Conservation (phyloP, 2,797 vertebrate genomes). For the Ctenopoma kingsleyae region DNA sequence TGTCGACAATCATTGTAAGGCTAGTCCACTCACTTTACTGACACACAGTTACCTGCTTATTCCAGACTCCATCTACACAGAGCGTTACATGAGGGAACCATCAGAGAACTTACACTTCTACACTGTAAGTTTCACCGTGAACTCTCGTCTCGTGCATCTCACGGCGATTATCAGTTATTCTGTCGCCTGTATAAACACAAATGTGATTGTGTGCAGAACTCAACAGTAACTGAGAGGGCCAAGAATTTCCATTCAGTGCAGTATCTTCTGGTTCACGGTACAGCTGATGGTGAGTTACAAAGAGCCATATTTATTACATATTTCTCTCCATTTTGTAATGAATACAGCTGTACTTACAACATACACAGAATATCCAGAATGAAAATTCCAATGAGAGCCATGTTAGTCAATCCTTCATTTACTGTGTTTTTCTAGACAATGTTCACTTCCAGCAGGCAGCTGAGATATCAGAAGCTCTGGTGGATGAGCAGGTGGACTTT, state of each 20-base stretch:
- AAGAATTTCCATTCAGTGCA: constrained; percentile 92
- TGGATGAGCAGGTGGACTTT: constrained; percentile 94
- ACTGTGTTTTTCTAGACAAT: constrained; percentile 87
- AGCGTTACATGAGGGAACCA: constrained; percentile 95
- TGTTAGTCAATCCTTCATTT: neutral
- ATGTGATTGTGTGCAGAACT: constrained; percentile 85
- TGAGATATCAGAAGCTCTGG: constrained; percentile 95
- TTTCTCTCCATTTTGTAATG: neutral
- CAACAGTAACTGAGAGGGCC: constrained; percentile 93
- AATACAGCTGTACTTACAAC: too few relatives aligned
- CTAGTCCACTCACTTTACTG: neutral
- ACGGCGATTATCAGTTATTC: too few relatives aligned
- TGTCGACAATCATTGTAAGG: neutral
- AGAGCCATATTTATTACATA: neutral
- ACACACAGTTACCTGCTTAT: neutral
- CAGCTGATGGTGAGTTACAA: constrained; percentile 92
- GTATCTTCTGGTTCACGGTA: constrained; percentile 97
- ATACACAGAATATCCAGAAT: neutral
- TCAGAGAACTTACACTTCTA: constrained; percentile 85
- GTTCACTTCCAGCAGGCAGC: constrained; percentile 98
- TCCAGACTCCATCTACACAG: constrained; percentile 95
- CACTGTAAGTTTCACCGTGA: constrained; percentile 79
- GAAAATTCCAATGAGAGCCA: fast-evolving
- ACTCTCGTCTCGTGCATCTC: neutral
- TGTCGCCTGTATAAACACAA: neutral